Evolutionary conservation across 2,888 invertebrate genomes (phyloP).

Genomic region (Cyclophora albipunctata): DNA sequence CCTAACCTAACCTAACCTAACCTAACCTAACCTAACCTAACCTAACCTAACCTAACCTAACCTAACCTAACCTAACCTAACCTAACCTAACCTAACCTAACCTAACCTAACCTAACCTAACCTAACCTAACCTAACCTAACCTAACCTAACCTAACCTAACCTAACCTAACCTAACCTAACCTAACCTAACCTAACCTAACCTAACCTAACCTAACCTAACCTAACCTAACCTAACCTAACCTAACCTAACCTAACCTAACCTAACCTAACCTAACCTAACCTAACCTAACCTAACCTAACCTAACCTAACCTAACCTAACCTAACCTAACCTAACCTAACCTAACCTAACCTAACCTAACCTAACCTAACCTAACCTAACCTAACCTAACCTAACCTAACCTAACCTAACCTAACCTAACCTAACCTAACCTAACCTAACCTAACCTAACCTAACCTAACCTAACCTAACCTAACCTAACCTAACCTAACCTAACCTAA

Average conservation of each 20-base stretch:
- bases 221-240: conserved; percentile 19
- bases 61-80: conserved; percentile 17
- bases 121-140: conserved; percentile 17
- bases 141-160: conserved; percentile 20
- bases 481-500: conserved; percentile 14
- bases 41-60: conserved; percentile 15
- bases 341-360: conserved; percentile 20
- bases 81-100: conserved; percentile 17
- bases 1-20: conserved; percentile 10
- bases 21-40: conserved; percentile 12
- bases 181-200: conserved; percentile 19
- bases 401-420: conserved; percentile 22
- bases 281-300: conserved; percentile 19
- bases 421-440: conserved; percentile 22
- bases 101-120: conserved; percentile 16
- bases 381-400: conserved; percentile 24
- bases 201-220: conserved; percentile 20
- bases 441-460: conserved; percentile 22
- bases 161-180: conserved; percentile 19
- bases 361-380: conserved; percentile 22
- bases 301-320: conserved; percentile 19
- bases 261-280: conserved; percentile 6
- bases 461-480: conserved; percentile 18
- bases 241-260: conserved; percentile 7
- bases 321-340: conserved; percentile 20